These are phyloP conservation scores for Bombus waltoni DNA, from an alignment of 1,140 invertebrate genomes.

Conservation along the genomic window DNA sequence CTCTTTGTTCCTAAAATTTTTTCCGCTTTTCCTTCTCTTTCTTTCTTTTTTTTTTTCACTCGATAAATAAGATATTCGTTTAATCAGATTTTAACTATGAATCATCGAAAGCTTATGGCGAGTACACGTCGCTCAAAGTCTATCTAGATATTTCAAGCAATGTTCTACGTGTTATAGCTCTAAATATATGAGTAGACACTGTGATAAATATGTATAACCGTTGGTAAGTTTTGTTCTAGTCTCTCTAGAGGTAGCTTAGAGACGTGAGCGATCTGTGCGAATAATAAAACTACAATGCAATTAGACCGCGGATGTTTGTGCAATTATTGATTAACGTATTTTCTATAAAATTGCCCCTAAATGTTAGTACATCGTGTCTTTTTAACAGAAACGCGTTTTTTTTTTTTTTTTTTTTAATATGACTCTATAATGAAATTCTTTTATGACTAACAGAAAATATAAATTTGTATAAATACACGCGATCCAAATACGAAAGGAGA, in stretches of 20 bases:
- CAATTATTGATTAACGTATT: no score
- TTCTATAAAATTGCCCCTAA: no score
- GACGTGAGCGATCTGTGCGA: conserved; percentile 46
- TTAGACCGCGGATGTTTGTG: neutral
- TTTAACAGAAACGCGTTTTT: no score
- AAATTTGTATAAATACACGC: neutral
- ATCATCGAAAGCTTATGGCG: conserved; percentile 58
- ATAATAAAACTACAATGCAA: neutral
- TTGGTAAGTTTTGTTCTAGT: conserved; percentile 71
- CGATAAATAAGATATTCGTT: no score
- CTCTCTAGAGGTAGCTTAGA: conserved; percentile 67
- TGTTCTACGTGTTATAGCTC: conserved; percentile 72
- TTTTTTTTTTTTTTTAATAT: no score
- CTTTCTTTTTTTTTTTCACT: neutral
- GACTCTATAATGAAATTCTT: no score
- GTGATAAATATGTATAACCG: conserved; percentile 70
- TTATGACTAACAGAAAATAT: neutral
- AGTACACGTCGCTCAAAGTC: conserved; percentile 43
- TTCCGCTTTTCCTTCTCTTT: neutral
- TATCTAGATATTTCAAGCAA: conserved; percentile 66
- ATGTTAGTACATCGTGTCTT: no score
- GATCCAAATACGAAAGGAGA: neutral
- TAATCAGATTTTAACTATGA: neutral
- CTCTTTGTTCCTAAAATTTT: neutral
- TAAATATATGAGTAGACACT: conserved; percentile 71